Evolutionary conservation across 1,140 invertebrate species (phyloP), one percentile per base, ranked within the genome.

Genomic region (Chironomus tepperi): DNA sequence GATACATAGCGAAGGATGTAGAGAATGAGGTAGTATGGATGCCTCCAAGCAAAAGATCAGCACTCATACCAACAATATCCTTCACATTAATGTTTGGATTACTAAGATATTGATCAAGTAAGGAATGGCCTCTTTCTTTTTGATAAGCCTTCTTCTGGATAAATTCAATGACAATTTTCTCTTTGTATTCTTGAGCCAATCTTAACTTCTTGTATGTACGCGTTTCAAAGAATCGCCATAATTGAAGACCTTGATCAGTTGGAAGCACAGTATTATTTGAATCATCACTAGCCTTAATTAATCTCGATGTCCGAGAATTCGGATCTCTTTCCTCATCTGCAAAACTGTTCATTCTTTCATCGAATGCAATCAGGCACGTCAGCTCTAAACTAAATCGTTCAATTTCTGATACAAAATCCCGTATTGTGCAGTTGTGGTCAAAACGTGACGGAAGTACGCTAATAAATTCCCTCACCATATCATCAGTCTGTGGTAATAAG

Each of bases 11-110:
- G 81, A 94, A 97, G 42, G 90, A 87, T 6, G 89, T 87, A 1
- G 89, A 88, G 79, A 93, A 95, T 0, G 93, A 88, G 3, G 93
- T 95, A 74, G 95, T 97, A 81, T 96, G 94, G 47, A 96, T 88
- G 73, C 93, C 93, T 42, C 92, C 94, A 75, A 96, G 83, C 6
- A 96, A 79, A 80, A 95, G 88, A 83, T 96, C 94, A 42, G 91
- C 89, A 24, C 91, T 87, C 84, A 95, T 88, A 73, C 92, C 92
- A 21, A 91, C 84, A 7, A 96, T 84, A 83, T 96, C 94, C 80
- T 90, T 91, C 16, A 87, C 83, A 81, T 93, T 89, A 2, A 94
- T 78, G 76, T 87, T 87, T 2, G 87, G 83, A 76, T 88, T 88
- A 24, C 85, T 79, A 0, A 93, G 80, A 81, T 93, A 94, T 15